These are phyloP conservation scores for Agonopterix heracliana DNA, from an alignment of 2,888 invertebrate species.

Conservation along the genomic window DNA sequence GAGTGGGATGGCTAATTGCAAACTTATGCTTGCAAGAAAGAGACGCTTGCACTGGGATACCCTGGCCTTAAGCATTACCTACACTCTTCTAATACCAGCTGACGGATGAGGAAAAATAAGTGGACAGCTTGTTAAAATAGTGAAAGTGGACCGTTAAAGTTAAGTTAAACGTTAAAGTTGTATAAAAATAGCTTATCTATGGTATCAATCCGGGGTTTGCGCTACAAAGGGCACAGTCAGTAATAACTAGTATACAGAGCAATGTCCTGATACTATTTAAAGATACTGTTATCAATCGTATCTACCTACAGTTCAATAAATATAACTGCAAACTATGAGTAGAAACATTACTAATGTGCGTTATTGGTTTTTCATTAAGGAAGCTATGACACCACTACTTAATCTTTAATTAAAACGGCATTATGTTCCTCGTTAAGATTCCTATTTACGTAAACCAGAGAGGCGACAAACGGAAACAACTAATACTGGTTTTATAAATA, in stretches of 20 bases:
- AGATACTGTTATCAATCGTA: neutral
- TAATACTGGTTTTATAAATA: conserved; percentile 4
- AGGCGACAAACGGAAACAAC: neutral
- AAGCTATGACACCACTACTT: neutral
- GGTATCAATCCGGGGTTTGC: conserved; percentile 2
- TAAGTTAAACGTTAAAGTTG: too few relatives aligned
- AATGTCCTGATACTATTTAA: conserved; percentile 11
- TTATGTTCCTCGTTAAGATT: conserved; percentile 4
- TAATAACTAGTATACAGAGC: conserved; percentile 14
- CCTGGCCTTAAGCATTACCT: too few relatives aligned
- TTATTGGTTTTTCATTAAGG: neutral
- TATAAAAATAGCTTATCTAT: conserved; percentile 7
- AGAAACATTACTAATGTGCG: too few relatives aligned
- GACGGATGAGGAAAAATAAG: too few relatives aligned
- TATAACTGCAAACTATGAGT: too few relatives aligned
- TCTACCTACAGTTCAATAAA: neutral
- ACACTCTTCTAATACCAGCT: too few relatives aligned
- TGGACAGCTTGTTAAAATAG: too few relatives aligned
- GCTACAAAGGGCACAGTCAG: conserved; percentile 3
- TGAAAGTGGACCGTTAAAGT: too few relatives aligned
- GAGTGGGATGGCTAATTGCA: too few relatives aligned
- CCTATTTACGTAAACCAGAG: neutral
- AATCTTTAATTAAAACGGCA: conserved; percentile 3
- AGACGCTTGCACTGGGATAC: too few relatives aligned
- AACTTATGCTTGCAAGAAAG: too few relatives aligned